phyloP scores from a whole-genome alignment of 2,797 vertebrate genomes.

The Chaetodon trifasciatus region DNA sequence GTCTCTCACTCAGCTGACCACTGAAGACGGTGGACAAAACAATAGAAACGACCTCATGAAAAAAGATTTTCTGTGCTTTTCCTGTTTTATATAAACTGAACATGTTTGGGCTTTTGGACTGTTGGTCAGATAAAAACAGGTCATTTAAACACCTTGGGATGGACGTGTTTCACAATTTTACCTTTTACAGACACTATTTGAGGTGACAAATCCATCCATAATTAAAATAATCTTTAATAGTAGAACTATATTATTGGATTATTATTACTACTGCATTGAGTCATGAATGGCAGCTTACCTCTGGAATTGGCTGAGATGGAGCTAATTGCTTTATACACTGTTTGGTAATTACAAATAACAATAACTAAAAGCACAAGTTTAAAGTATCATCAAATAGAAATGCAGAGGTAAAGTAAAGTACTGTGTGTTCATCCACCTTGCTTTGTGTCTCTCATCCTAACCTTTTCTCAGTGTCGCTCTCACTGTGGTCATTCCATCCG shows the following conservation, averaged over 20 bases:
- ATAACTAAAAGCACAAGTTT: neutral
- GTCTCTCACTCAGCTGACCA: neutral
- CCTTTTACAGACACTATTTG: neutral
- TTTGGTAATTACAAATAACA: neutral
- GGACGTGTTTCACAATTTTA: neutral
- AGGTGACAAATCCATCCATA: neutral
- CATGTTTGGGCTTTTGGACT: neutral
- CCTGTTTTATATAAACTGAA: neutral
- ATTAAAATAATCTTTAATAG: neutral
- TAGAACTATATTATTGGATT: neutral
- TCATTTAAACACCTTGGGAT: neutral
- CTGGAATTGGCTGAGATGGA: neutral
- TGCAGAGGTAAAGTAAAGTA: neutral
- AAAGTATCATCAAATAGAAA: too few species aligned
- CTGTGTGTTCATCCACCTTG: neutral
- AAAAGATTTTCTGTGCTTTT: too few species aligned
- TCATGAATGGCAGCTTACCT: neutral
- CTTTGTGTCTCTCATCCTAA: neutral
- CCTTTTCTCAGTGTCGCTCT: neutral
- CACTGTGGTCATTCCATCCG: conserved; percentile 15
- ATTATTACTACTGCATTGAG: neutral
- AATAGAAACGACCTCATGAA: neutral
- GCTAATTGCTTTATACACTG: neutral
- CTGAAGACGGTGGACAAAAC: neutral
- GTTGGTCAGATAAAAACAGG: neutral